Evolutionary conservation across 2,888 invertebrate species (phyloP), one percentile per base, ranked within the genome.

Genomic region (Stenichneumon culpator): DNA sequence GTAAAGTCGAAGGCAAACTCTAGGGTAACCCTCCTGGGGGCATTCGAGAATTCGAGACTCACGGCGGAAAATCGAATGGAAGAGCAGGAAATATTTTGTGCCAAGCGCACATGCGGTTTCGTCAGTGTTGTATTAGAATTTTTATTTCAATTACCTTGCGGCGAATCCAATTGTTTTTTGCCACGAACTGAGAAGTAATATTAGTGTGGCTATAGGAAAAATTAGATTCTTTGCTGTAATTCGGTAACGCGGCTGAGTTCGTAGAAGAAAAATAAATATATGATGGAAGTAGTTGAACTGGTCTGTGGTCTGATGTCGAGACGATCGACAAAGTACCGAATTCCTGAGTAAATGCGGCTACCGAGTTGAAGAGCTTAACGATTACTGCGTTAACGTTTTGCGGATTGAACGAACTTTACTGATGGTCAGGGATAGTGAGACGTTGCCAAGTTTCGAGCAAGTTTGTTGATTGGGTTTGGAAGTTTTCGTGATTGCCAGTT

Each of bases 291-390:
- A 47, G 60, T 60, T 60, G 22, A 44, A 44, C 60, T 25, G 25
- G 39, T 11, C 11, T 73, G 5, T 44, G 73, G 60, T 73, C 73
- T n/a, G 73, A 60, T 44, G 44, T 73, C 44, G 73, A 60, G 44
- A 44, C 9, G 57, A 73, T 44, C 73, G 22, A 57, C 16, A 25
- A 36, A 44, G 16, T 25, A 22, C 25, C 16, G 25, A 57, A 57
- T 39, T 57, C 28, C 25, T 39, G 44, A 28, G 57, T 73, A 73
- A 73, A 44, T 39, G 60, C 57, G 39, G 22, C 16, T 3, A 28
- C 25, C 25, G 39, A 25, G 60, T 39, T 9, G 39, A n/a, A 16
- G 39, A 39, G 6, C 36, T 25, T 3, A 39, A n/a, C 25, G 39
- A 39, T 57, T 44, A 57, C 9, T 39, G 60, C 44, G 44, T 19